Evolutionary conservation across 2,888 invertebrate species (phyloP).

Genomic region (Nasonia oneida): DNA sequence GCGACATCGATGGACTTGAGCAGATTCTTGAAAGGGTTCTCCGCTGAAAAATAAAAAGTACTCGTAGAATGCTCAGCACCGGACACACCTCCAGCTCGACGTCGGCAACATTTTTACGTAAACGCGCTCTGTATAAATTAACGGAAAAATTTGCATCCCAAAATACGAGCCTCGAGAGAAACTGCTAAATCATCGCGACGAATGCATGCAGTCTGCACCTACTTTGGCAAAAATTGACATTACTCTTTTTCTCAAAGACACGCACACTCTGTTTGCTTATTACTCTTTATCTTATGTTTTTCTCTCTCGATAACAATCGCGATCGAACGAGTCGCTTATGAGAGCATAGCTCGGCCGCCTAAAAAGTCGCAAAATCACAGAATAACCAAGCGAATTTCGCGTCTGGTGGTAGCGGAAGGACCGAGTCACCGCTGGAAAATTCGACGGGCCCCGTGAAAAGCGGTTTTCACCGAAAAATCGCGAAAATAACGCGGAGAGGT

Average conservation of each 20-base stretch:
- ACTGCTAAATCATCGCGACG: constrained; percentile 46
- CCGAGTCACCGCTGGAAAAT: background rate
- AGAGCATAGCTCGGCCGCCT: background rate
- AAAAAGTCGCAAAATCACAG: background rate
- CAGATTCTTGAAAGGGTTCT: constrained; percentile 84
- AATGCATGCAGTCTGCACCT: background rate
- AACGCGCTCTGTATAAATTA: constrained; percentile 36
- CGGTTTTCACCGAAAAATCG: constrained; percentile 33
- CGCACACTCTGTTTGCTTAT: background rate
- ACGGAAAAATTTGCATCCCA: constrained; percentile 48
- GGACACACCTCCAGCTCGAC: background rate
- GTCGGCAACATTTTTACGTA: background rate
- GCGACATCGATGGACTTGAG: constrained; percentile 83
- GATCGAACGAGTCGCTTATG: background rate
- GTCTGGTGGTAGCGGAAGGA: background rate
- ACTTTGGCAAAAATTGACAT: background rate
- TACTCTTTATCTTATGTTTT: background rate
- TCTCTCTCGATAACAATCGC: constrained; percentile 28
- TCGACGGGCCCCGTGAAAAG: background rate
- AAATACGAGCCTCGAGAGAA: constrained; percentile 18
- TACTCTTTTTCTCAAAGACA: too few relatives aligned
- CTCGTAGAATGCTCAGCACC: background rate
- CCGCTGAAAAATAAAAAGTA: constrained; percentile 74
- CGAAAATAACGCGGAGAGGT: constrained; percentile 16
- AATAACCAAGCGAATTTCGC: background rate